These are phyloP conservation scores for Drosophila yooni DNA, from an alignment of 2,888 invertebrate genomes.

Conservation along the genomic window DNA sequence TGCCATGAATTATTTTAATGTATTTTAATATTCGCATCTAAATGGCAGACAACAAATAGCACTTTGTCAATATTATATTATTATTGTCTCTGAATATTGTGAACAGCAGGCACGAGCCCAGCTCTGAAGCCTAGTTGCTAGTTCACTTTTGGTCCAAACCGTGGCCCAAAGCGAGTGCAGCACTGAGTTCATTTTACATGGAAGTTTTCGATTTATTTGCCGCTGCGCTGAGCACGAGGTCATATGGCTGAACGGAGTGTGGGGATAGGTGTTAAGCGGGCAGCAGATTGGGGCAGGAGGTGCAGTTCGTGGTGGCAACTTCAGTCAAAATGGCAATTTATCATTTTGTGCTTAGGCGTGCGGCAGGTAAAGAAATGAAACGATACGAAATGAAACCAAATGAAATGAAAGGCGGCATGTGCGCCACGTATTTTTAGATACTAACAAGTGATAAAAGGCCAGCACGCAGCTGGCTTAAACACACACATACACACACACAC, in stretches of 20 bases:
- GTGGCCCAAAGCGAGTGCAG: conserved; percentile 31
- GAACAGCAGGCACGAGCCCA: not conserved
- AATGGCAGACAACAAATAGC: not conserved
- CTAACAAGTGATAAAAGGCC: conserved; percentile 78
- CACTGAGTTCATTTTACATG: conserved; percentile 52
- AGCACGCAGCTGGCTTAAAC: conserved; percentile 60
- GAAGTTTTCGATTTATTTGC: conserved; percentile 38
- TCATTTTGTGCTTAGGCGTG: conserved; percentile 76
- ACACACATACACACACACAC: conserved; percentile 34
- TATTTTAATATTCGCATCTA: not conserved
- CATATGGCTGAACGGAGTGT: conserved; percentile 24
- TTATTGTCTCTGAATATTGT: not conserved
- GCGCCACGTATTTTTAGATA: conserved; percentile 77
- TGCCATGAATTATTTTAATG: not conserved
- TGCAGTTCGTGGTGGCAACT: conserved; percentile 41
- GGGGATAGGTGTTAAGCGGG: conserved; percentile 10
- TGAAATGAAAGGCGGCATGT: conserved; percentile 73
- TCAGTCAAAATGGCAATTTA: conserved; percentile 82
- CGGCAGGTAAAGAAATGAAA: conserved; percentile 62
- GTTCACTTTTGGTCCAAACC: conserved; percentile 22
- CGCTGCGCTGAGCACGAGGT: conserved; percentile 56
- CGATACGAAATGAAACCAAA: conserved; percentile 47
- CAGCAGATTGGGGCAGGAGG: not conserved
- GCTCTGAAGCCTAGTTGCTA: conserved; percentile 6
- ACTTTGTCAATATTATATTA: not conserved